Conservation (phyloP, 2,797 vertebrate genomes). For the Paguma larvata region DNA sequence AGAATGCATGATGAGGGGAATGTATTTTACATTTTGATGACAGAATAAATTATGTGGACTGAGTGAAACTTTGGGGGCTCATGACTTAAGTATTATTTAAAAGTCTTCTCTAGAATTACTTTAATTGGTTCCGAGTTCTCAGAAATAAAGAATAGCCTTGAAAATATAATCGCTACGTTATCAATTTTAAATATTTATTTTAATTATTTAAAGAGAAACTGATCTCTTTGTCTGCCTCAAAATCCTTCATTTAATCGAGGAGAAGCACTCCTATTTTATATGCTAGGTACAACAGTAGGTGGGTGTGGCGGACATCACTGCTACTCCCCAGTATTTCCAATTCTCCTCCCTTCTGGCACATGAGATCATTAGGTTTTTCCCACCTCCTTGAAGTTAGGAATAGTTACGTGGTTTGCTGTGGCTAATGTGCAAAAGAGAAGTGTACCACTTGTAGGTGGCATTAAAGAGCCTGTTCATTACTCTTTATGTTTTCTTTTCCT, state of each 20-base stretch:
- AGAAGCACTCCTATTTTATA: not conserved
- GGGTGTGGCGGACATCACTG: not conserved
- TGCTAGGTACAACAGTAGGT: not conserved
- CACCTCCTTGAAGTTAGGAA: not conserved
- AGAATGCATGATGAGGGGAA: not conserved
- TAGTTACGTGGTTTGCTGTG: not conserved
- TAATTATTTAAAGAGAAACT: not conserved
- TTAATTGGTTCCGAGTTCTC: not conserved
- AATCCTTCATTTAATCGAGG: not conserved
- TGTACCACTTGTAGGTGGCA: not conserved
- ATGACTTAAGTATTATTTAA: not conserved
- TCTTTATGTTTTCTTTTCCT: not conserved
- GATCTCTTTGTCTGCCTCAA: not conserved
- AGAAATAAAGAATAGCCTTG: conserved; percentile 27
- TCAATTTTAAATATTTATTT: conserved; percentile 2
- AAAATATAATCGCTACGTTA: conserved; percentile 27
- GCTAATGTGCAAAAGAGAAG: not conserved
- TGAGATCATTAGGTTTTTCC: not conserved
- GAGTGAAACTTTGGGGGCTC: not conserved
- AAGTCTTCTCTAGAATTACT: conserved; percentile 18
- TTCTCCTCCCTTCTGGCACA: not conserved
- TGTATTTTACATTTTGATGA: conserved; percentile 27
- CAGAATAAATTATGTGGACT: not conserved
- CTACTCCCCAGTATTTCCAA: not conserved
- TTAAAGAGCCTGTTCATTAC: not conserved